Conservation (phyloP, 2,888 invertebrate genomes). For the Agrotis segetum region DNA sequence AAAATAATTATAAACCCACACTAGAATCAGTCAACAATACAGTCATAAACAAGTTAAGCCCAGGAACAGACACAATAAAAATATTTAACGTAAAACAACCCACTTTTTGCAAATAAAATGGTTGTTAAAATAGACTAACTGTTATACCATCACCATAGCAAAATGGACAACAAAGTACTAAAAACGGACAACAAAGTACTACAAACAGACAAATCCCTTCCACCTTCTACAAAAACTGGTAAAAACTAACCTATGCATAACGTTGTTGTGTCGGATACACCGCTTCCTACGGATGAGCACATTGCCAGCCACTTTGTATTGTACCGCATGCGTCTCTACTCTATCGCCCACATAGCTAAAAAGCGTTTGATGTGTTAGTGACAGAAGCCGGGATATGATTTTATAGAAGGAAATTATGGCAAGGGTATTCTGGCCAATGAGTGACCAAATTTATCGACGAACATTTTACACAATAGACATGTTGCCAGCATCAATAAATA, state of each 20-base stretch:
- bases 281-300: slow-evolving; percentile 83
- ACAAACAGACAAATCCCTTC: slow-evolving; percentile 57
- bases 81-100: not conserved
- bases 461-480: too few species aligned
- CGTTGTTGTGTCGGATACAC: slow-evolving; percentile 88
- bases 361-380: slow-evolving; percentile 70
- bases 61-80: not conserved
- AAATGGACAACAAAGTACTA: slow-evolving; percentile 4
- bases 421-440: not conserved
- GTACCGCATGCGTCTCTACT: slow-evolving; percentile 87
- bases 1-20: not conserved
- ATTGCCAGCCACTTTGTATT: slow-evolving; percentile 86
- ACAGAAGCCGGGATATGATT: slow-evolving; percentile 34
- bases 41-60: not conserved
- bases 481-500: too few species aligned
- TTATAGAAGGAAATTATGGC: slow-evolving; percentile 1
- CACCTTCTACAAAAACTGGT: slow-evolving; percentile 60
- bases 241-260: slow-evolving; percentile 87
- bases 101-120: not conserved
- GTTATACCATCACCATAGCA: slow-evolving; percentile 27
- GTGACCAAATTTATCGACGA: not conserved
- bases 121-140: not conserved
- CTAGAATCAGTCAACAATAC: slow-evolving; percentile 10
- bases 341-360: slow-evolving; percentile 88
- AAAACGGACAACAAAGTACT: slow-evolving; percentile 41